phyloP scores from a whole-genome alignment of 2,797 vertebrate species.

The Myotis vivesi region DNA sequence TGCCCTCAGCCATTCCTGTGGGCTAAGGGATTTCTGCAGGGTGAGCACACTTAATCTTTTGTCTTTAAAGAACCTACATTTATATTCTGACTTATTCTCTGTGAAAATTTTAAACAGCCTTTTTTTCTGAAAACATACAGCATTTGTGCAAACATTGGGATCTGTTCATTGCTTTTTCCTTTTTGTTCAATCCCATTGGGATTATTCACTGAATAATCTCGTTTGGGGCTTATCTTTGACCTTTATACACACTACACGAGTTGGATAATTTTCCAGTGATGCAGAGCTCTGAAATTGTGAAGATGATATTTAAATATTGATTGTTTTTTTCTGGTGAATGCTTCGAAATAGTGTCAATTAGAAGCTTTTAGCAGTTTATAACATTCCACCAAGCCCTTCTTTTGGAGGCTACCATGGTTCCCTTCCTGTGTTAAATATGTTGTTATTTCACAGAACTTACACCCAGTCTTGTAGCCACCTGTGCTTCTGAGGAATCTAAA shows the following conservation, averaged over 20 bases:
- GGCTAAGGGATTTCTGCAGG: not conserved
- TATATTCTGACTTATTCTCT: not conserved
- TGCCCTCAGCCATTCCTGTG: not conserved
- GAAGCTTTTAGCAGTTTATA: slow-evolving; percentile 13
- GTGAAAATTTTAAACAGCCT: not conserved
- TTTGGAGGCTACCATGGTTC: not conserved
- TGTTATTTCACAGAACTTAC: not conserved
- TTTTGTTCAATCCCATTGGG: not conserved
- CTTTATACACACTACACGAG: not conserved
- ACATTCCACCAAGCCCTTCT: not conserved
- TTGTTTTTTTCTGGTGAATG: not conserved
- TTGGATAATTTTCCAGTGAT: not conserved
- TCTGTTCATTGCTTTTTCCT: not conserved
- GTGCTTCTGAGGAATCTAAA: not conserved
- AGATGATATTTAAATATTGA: not conserved
- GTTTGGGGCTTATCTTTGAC: not conserved
- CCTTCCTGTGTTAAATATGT: not conserved
- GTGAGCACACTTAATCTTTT: not conserved
- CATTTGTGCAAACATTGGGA: not conserved
- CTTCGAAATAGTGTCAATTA: not conserved
- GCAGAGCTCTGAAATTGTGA: not conserved
- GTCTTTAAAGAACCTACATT: not conserved
- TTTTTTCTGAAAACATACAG: not conserved
- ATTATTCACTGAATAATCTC: not conserved
- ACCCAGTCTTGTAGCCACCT: not conserved